Conservation (phyloP, 2,888 invertebrate genomes). For the Eupithecia subfuscata region DNA sequence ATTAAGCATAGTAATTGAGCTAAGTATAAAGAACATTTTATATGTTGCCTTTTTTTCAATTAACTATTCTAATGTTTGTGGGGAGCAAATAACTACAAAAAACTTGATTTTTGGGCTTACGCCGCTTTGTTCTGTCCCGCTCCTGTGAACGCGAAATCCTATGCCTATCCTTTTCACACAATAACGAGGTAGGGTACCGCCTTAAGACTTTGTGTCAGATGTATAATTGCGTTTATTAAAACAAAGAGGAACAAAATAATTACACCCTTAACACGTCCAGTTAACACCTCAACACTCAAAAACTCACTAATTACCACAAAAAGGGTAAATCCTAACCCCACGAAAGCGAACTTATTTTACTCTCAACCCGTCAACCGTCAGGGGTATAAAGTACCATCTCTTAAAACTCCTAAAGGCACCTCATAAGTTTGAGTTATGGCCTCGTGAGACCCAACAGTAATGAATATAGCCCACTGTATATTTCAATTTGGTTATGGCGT, state of each 20-base stretch:
- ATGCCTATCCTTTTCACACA: too few species aligned
- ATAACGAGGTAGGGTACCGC: too few species aligned
- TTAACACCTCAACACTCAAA: conserved; percentile 14
- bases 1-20: too few species aligned
- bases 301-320: conserved; percentile 25
- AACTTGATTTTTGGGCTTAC: too few species aligned
- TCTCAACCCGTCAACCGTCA: conserved; percentile 50
- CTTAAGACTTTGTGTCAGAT: background rate
- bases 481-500: conserved; percentile 73
- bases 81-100: too few species aligned
- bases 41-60: too few species aligned
- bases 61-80: too few species aligned
- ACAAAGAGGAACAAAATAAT: conserved; percentile 1
- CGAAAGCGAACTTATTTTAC: conserved; percentile 34
- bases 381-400: conserved; percentile 51
- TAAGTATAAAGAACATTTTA: too few species aligned
- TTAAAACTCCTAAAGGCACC: conserved; percentile 75
- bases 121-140: too few species aligned
- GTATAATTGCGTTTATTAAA: background rate
- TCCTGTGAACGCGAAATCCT: too few species aligned
- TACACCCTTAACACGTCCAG: conserved; percentile 2
- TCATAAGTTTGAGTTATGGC: conserved; percentile 76
- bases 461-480: conserved; percentile 79
- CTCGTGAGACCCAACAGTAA: conserved; percentile 66
- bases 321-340: conserved; percentile 11